Conservation (phyloP, 2,113 vertebrate genomes). For the Mustela lutreola region DNA sequence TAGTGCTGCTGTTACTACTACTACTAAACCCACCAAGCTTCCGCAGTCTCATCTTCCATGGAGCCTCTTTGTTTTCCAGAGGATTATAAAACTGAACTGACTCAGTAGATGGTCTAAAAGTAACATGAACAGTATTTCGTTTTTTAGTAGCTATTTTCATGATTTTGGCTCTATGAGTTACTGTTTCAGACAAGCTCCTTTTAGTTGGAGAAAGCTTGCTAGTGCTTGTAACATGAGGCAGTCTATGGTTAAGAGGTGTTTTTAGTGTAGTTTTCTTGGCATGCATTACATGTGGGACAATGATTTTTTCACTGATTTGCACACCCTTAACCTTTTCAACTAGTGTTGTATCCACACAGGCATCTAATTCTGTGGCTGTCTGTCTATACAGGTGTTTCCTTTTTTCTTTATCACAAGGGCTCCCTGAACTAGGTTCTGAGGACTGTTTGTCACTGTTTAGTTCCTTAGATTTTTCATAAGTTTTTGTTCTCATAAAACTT, state of each 20-base stretch:
- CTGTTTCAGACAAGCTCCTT: constrained; percentile 90
- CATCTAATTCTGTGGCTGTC: constrained; percentile 87
- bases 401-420: constrained; percentile 86
- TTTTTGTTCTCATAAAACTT: constrained; percentile 84
- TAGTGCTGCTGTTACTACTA: constrained; percentile 82
- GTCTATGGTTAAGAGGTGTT: constrained; percentile 86
- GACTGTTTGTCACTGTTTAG: constrained; percentile 83
- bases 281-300: constrained; percentile 82
- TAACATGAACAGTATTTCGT: constrained; percentile 94
- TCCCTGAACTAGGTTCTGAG: constrained; percentile 82
- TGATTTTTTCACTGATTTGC: constrained; percentile 86
- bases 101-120: constrained; percentile 97
- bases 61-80: constrained; percentile 96
- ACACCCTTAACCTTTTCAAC: constrained; percentile 85
- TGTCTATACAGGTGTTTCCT: constrained; percentile 89
- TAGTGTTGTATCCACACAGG: constrained; percentile 83
- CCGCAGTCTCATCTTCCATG: constrained; percentile 96
- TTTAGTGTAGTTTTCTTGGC: constrained; percentile 89
- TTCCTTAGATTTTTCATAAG: constrained; percentile 82
- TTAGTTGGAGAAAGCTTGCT: constrained; percentile 90
- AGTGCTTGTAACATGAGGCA: constrained; percentile 84
- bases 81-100: constrained; percentile 98
- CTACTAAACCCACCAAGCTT: constrained; percentile 95
- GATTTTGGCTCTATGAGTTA: constrained; percentile 91
- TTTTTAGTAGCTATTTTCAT: constrained; percentile 92